phyloP scores from a whole-genome alignment of 2,113 vertebrate genomes.

The Meles meles region DNA sequence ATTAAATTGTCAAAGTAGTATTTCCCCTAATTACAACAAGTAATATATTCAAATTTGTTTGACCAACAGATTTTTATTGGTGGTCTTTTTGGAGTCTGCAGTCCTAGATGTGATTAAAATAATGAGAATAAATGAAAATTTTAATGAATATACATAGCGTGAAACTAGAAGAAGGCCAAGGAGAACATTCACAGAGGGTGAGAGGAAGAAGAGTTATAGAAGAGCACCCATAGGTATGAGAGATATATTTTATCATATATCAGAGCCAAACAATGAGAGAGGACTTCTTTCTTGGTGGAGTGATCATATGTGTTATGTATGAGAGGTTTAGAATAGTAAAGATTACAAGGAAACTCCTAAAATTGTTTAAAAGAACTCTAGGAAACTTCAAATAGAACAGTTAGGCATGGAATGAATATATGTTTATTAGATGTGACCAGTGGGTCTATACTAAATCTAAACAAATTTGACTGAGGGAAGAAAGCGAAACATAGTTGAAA shows the following conservation, averaged over 20 bases:
- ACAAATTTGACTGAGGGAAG: neutral
- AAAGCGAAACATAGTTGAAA: neutral
- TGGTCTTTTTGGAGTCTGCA: neutral
- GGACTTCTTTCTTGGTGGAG: neutral
- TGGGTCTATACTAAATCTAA: neutral
- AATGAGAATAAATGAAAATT: neutral
- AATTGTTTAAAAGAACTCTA: neutral
- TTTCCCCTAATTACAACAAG: neutral
- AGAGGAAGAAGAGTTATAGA: neutral
- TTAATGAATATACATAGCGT: neutral
- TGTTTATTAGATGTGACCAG: neutral
- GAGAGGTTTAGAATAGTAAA: neutral
- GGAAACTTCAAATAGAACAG: neutral
- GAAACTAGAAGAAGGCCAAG: neutral
- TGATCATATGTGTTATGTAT: neutral
- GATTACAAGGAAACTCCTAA: neutral
- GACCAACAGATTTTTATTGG: neutral
- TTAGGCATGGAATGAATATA: neutral
- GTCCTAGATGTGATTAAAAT: neutral
- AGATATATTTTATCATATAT: neutral
- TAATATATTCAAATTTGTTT: neutral
- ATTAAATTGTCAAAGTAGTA: neutral
- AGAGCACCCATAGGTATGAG: neutral
- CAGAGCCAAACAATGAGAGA: neutral
- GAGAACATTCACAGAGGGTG: neutral